phyloP scores from a whole-genome alignment of 2,113 vertebrate genomes.

The Neogobius melanostomus region DNA sequence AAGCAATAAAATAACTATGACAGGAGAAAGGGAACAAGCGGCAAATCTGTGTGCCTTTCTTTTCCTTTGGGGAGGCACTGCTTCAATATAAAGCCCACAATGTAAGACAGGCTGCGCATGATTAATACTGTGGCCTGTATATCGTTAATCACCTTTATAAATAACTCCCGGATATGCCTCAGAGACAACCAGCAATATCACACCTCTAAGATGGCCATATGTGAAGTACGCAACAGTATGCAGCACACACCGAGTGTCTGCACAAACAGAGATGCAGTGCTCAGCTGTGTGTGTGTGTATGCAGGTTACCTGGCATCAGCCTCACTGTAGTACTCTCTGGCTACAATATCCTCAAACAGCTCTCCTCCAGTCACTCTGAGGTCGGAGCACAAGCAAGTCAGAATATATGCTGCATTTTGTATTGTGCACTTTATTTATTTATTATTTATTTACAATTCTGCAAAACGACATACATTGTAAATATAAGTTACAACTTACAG shows the following conservation, averaged over 20 bases:
- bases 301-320: conserved; percentile 89
- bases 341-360: conserved; percentile 94
- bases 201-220: conserved; percentile 57
- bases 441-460: not conserved
- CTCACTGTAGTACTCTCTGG: conserved; percentile 94
- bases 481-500: conserved; percentile 56
- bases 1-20: not conserved
- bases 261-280: conserved; percentile 33
- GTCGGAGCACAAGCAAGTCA: conserved; percentile 39
- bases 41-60: not conserved
- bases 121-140: conserved; percentile 60
- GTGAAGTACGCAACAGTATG: conserved; percentile 41
- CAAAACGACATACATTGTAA: not conserved
- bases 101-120: conserved; percentile 46
- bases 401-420: too few relatives aligned
- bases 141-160: conserved; percentile 75
- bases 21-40: conserved; percentile 16
- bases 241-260: conserved; percentile 2
- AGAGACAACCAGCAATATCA: conserved; percentile 53
- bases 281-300: conserved; percentile 27
- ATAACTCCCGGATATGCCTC: conserved; percentile 58
- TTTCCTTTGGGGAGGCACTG: conserved; percentile 27
- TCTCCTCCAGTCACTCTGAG: conserved; percentile 91
- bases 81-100: conserved; percentile 41
- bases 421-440: not conserved